Evolutionary conservation across 2,797 vertebrate species (phyloP).

Genomic region (Falco peregrinus): DNA sequence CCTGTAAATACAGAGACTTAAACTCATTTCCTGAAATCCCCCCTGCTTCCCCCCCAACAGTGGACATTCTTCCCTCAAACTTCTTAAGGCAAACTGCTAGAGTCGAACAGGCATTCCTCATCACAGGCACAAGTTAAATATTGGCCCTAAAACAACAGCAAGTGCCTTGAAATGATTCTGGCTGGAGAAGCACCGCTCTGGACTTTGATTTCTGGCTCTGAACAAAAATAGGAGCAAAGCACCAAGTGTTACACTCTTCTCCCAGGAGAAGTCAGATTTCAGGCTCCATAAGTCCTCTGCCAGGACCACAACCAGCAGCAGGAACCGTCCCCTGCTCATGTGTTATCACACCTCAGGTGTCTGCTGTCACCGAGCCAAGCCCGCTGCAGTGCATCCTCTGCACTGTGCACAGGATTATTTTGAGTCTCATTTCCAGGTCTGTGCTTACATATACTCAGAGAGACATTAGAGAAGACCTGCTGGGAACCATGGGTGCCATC

Average conservation of each 20-base stretch:
- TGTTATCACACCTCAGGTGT: not conserved
- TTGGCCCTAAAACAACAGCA: slow-evolving; percentile 47
- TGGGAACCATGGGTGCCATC: not conserved
- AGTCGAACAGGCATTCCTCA: slow-evolving; percentile 3
- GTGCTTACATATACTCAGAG: not conserved
- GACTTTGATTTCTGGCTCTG: slow-evolving; percentile 64
- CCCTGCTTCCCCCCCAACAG: not conserved
- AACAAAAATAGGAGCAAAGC: slow-evolving; percentile 2
- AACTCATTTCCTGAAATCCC: not conserved
- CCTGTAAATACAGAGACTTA: not conserved
- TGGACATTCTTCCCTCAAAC: not conserved
- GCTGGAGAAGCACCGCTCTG: not conserved
- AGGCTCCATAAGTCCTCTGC: not conserved
- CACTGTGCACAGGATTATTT: not conserved
- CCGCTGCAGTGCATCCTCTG: not conserved
- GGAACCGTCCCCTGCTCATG: not conserved
- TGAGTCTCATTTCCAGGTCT: not conserved
- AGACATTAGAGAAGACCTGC: not conserved
- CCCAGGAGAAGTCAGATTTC: not conserved
- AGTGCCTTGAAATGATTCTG: slow-evolving; percentile 34
- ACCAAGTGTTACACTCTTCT: not conserved
- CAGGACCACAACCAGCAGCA: not conserved
- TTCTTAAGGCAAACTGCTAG: slow-evolving; percentile 33
- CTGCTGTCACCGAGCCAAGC: not conserved
- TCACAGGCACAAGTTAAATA: slow-evolving; percentile 54